Percentiles rank a stretch among this genome's conserved stretches.
Evolutionary conservation across 2,113 vertebrate species (phyloP).

Genomic region (Archocentrus centrarchus): DNA sequence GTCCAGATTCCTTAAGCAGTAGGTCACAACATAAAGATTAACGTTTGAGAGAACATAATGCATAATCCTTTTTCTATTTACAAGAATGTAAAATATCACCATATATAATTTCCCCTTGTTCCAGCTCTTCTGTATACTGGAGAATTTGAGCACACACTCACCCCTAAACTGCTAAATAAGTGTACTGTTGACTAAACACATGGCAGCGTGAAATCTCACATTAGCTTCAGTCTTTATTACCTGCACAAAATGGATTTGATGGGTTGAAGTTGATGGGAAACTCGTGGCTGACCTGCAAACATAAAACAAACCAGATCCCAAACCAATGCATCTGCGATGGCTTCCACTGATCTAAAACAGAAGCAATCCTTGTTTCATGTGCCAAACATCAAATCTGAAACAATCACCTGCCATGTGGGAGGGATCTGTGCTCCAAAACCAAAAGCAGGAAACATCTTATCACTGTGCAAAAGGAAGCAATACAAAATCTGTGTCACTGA

Average conservation of each 20-base stretch:
- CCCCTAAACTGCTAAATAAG: neutral
- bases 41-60: neutral
- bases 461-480: slow-evolving; percentile 77
- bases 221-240: slow-evolving; percentile 66
- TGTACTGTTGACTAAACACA: neutral
- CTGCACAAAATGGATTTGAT: slow-evolving; percentile 89
- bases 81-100: neutral
- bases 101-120: neutral
- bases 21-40: neutral
- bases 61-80: neutral
- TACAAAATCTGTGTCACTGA: neutral
- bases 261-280: slow-evolving; percentile 95
- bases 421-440: slow-evolving; percentile 97
- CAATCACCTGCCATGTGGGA: slow-evolving; percentile 90
- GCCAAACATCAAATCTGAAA: neutral
- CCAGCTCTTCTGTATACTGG: neutral
- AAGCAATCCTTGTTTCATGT: neutral
- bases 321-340: neutral
- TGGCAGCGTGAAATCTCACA: neutral
- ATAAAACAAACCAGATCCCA: slow-evolving; percentile 18
- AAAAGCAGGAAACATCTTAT: slow-evolving; percentile 97
- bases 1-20: neutral
- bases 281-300: slow-evolving; percentile 91
- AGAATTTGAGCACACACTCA: neutral
- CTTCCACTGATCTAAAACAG: neutral